Base-by-base conservation (phyloP, 2,888 invertebrate species). In the Syrphus vitripennis region DNA sequence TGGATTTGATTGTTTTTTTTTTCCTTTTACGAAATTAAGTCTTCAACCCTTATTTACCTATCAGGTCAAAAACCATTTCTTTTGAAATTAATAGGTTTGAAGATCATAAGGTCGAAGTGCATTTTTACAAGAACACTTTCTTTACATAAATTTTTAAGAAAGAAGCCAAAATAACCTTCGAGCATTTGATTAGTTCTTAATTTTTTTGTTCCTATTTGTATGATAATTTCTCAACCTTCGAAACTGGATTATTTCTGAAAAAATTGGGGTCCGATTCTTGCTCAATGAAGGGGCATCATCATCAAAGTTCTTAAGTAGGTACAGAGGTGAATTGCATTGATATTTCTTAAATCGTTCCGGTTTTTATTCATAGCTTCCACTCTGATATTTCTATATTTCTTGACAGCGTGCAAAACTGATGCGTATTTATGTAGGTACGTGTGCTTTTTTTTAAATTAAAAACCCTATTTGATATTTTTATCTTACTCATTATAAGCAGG, bases 41-140 rank as follows among this genome's bases (percentile, higher is more conserved):
- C 50, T n/a, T 50, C 26, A 26, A 50, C 72, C 65, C 29, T 69
- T 50, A 21, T 59, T 74, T 34, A n/a, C n/a, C n/a, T n/a, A 57
- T 40, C 48, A 40, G 65, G 67, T 78, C 70, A 77, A 77, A 71
- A 24, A 40, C 40, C 16, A 29, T 10, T 78, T 69, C 53, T 78
- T 61, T 74, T 61, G 59, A 78, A 9, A 57, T n/a, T 24, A 2
- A 29, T 72, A 5, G 40, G 31, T 29, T 45, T 59, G 45, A 69
- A 78, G 83, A 69, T 78, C 83, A 61, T 16, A 48, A 78, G 55
- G 83, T 78, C 69, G 48, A 83, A 69, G 83, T 72, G 67, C 61
- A 65, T 42, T 78, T 57, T 82, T 83, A 72, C 61, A 83, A 50
- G 53, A 26, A 24, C 1, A 83, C 83, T 78, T 69, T 78, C 78